A percentile compares a stretch with the other conserved stretches of the same genome.
Conservation (phyloP, 2,888 invertebrate species). For the Andrena marginata region DNA sequence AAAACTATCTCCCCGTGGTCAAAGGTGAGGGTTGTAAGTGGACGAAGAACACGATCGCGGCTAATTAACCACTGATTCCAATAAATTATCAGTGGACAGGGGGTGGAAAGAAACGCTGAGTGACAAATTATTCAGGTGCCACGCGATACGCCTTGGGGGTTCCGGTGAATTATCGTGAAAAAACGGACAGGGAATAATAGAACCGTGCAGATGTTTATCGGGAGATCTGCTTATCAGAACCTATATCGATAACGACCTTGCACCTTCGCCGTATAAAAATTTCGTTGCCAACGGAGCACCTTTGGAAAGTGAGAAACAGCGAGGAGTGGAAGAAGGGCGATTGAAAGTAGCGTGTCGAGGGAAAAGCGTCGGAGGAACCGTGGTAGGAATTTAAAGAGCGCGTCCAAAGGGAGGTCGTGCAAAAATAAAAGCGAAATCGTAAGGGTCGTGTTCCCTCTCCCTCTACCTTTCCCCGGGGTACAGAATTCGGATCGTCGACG, state of each 20-base stretch:
- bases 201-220: not conserved
- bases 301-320: not conserved
- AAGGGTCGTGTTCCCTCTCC: not conserved
- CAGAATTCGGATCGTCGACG: not conserved
- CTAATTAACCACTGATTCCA: not conserved
- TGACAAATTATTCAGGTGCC: not conserved
- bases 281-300: not conserved
- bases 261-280: not conserved
- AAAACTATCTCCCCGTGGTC: not conserved
- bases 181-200: not conserved
- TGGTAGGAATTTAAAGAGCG: not conserved
- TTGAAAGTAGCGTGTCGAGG: not conserved
- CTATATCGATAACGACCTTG: too few species aligned
- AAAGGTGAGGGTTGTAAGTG: slow-evolving; percentile 3
- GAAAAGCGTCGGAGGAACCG: not conserved
- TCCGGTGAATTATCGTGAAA: not conserved
- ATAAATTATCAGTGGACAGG: not conserved
- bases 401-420: not conserved
- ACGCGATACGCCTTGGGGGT: not conserved
- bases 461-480: not conserved
- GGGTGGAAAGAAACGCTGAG: not conserved
- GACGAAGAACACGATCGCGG: not conserved
- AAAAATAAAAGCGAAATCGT: not conserved
- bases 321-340: not conserved
- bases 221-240: not conserved